Conservation (phyloP, 2,888 invertebrate species). For the Strigamia maritima region DNA sequence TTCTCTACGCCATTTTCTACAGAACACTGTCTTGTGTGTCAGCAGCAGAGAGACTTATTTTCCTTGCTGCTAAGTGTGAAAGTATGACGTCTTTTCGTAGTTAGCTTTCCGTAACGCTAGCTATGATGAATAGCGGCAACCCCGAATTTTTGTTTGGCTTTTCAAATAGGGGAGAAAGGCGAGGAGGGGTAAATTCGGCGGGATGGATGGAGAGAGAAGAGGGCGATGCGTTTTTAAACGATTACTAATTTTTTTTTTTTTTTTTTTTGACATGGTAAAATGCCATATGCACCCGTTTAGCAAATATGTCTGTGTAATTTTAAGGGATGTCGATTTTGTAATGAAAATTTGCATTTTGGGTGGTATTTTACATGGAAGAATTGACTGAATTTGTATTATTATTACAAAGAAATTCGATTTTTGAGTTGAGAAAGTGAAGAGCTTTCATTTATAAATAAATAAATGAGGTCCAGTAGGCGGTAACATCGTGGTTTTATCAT, state of each 20-base stretch:
- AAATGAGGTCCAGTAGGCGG: too few relatives aligned
- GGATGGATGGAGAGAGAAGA: conserved; percentile 11
- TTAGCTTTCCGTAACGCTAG: conserved; percentile 39
- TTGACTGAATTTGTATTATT: neutral
- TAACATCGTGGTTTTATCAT: too few relatives aligned
- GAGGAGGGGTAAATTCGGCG: conserved; percentile 18
- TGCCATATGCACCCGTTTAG: neutral
- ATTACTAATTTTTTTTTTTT: neutral
- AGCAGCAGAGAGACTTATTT: conserved; percentile 38
- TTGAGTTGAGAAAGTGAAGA: too few relatives aligned
- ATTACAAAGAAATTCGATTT: too few relatives aligned
- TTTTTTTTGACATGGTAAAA: neutral
- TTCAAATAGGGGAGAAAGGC: neutral
- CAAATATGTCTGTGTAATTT: neutral
- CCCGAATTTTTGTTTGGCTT: conserved; percentile 26
- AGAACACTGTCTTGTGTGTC: conserved; percentile 24
- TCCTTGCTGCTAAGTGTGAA: conserved; percentile 40
- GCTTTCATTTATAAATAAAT: too few relatives aligned
- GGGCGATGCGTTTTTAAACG: conserved; percentile 13
- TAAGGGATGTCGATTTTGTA: neutral
- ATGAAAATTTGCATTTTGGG: too few relatives aligned
- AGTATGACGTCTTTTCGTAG: conserved; percentile 36
- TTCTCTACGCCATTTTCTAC: conserved; percentile 32
- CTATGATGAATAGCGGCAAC: conserved; percentile 37
- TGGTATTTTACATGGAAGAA: neutral